phyloP scores from a whole-genome alignment of 2,888 invertebrate genomes.

The Macaria notata region DNA sequence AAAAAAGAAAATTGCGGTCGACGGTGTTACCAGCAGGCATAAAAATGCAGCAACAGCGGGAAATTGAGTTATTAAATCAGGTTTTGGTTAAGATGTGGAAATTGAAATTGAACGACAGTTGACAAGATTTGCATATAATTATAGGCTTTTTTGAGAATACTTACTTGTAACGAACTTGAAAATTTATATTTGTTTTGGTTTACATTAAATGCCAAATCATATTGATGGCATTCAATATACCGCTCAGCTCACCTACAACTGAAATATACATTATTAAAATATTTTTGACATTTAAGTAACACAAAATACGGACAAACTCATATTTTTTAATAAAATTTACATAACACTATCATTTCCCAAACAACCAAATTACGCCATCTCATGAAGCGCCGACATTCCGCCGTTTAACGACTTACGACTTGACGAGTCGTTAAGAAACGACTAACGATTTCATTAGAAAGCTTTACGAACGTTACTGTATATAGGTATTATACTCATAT shows the following conservation, averaged over 20 bases:
- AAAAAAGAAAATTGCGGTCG: constrained; percentile 41
- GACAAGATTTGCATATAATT: background rate
- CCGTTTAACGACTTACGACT: constrained; percentile 10
- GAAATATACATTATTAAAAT: too few species aligned
- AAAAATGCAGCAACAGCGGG: constrained; percentile 29
- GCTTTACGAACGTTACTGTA: constrained; percentile 7
- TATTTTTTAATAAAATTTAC: too few species aligned
- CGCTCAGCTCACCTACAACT: too few species aligned
- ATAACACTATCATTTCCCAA: too few species aligned
- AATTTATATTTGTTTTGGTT: too few species aligned
- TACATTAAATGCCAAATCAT: too few species aligned
- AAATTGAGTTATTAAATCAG: constrained; percentile 13
- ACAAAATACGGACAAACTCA: too few species aligned
- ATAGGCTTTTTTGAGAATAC: too few species aligned
- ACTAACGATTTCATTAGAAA: constrained; percentile 19
- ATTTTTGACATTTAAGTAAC: too few species aligned
- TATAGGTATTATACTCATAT: constrained; percentile 4
- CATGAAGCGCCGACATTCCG: constrained; percentile 3
- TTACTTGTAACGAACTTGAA: too few species aligned
- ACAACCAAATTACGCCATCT: too few species aligned
- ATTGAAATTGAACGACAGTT: constrained; percentile 3
- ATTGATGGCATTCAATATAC: too few species aligned
- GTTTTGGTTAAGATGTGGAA: background rate
- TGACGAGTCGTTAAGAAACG: constrained; percentile 11
- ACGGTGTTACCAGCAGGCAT: constrained; percentile 37